Evolutionary conservation across 1,140 invertebrate genomes (phyloP).

Genomic region (Caenorhabditis inopinata): DNA sequence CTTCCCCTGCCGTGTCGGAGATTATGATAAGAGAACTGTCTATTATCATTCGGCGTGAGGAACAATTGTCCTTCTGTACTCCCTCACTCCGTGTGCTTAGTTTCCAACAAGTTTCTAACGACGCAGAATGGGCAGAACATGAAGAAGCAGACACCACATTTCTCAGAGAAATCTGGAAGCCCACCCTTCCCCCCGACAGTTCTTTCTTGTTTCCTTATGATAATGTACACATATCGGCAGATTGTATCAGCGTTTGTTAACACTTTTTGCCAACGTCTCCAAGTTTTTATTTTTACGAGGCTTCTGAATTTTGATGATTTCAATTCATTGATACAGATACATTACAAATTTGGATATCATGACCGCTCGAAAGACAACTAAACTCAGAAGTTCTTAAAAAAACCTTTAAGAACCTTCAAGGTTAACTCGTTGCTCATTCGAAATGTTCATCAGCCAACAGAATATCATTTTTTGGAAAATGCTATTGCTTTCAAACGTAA

Average conservation of each 20-base stretch:
- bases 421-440: no score
- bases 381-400: no score
- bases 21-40: slow-evolving; percentile 23
- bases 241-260: neutral
- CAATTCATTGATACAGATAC: no score
- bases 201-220: slow-evolving; percentile 23
- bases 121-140: neutral
- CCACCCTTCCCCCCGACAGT: neutral
- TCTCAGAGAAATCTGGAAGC: neutral
- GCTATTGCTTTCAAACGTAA: no score
- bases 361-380: no score
- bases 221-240: neutral
- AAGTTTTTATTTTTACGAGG: neutral
- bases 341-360: no score
- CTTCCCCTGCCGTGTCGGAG: neutral
- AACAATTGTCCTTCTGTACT: slow-evolving; percentile 4
- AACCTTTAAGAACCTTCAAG: no score
- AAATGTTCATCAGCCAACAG: no score
- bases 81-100: neutral
- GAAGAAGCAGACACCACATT: neutral
- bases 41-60: neutral
- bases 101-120: slow-evolving; percentile 24
- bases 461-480: no score
- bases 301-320: no score
- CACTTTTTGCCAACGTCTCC: neutral